Evolutionary conservation across 2,797 vertebrate genomes (phyloP), one percentile per base, ranked within the genome.

Genomic region (Columba guinea): DNA sequence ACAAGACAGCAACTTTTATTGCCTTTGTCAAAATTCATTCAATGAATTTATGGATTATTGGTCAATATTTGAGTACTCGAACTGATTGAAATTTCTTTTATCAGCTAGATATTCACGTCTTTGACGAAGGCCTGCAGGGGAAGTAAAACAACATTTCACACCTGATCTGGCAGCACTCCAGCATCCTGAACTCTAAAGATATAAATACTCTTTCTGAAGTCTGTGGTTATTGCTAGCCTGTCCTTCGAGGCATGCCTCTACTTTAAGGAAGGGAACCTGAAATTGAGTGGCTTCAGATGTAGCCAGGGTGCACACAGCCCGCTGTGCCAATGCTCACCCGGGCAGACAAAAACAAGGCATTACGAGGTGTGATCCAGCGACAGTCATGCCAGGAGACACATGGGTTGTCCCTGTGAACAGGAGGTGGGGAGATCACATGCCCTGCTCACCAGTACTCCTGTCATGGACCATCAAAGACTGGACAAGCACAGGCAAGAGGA

Each of bases 281-380:
- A 64, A n/a, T 26, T 0, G 0, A 3, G 7, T 70, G 70, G 17
- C 19, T 82, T 44, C 8, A 28, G 23, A 20, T 35, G 22, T 7
- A 51, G 46, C 10, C 63, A 49, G 68, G 32, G 53, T 2, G 0
- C 17, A 5, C 0, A 7, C 7, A 13, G 30, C 13, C 21, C 0
- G 0, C 12, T 15, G 65, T 32, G 41, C 34, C 37, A 3, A 3
- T 9, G 27, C 48, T 52, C 56, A 56, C 52, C 46, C 24, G 20
- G 81, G 28, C 48, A 78, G 52, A 78, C 19, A 34, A 28, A 67
- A 68, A 12, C 2, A 1, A 13, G 30, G 44, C 58, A 34, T 13
- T 39, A 5, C 1, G 7, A 44, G 58, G 8, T 16, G 37, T 23
- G 20, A 30, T 60, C 35, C 49, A 67, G 23, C n/a, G 34, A 67